These are phyloP conservation scores for Mormyrus proboscirostris DNA, from an alignment of 2,797 vertebrate species.

Conservation along the genomic window DNA sequence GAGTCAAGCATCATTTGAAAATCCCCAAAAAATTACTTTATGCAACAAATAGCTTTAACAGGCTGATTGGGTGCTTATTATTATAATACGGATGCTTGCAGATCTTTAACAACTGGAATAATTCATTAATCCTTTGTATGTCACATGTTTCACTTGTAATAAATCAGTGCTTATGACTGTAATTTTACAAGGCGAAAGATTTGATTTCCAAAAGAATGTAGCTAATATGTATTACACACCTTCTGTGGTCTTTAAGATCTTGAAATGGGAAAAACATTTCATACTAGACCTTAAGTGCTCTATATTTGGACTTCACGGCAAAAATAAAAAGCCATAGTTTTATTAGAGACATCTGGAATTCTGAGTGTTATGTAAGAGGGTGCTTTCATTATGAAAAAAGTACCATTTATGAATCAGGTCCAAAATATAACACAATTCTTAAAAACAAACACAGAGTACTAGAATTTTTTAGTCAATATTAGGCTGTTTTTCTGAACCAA, in stretches of 20 bases:
- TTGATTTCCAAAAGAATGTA: background rate
- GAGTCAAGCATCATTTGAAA: background rate
- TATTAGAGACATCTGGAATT: constrained; percentile 31
- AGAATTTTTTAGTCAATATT: constrained; percentile 15
- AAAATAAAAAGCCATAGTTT: constrained; percentile 29
- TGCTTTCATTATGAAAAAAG: constrained; percentile 23
- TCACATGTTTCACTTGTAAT: background rate
- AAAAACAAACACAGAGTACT: constrained; percentile 23
- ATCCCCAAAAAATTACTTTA: background rate
- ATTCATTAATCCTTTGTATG: background rate
- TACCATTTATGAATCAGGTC: constrained; percentile 7
- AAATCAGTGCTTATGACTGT: background rate
- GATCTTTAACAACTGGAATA: background rate
- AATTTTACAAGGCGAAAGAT: background rate
- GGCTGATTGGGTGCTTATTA: background rate
- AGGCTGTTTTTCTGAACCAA: background rate
- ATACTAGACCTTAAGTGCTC: constrained; percentile 11
- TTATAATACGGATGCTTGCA: background rate
- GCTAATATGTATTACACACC: background rate
- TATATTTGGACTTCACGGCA: constrained; percentile 31
- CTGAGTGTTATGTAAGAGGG: constrained; percentile 28
- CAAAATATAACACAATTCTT: constrained; percentile 29
- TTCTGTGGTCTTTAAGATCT: constrained; percentile 17
- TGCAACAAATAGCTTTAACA: background rate
- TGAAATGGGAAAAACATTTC: background rate